Evolutionary conservation across 2,888 invertebrate genomes (phyloP).

Genomic region (Tetramorium bicarinatum): DNA sequence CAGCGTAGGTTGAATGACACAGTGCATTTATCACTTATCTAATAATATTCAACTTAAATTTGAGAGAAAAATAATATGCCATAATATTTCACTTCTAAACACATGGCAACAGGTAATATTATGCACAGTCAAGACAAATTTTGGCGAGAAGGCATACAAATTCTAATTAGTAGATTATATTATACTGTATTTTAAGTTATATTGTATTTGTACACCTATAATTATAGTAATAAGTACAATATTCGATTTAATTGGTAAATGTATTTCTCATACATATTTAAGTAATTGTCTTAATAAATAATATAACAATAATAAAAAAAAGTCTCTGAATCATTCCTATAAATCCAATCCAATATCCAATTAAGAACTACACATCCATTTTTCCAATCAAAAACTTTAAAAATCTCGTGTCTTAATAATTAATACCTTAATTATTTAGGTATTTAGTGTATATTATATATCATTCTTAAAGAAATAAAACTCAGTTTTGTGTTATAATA

Average conservation of each 20-base stretch:
- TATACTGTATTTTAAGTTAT: conserved; percentile 82
- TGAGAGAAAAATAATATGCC: conserved; percentile 74
- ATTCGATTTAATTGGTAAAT: conserved; percentile 84
- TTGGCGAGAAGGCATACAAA: conserved; percentile 67
- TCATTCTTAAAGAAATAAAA: conserved; percentile 60
- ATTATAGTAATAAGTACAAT: conserved; percentile 83
- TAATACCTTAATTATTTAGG: conserved; percentile 62
- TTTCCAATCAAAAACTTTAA: conserved; percentile 51
- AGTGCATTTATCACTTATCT: conserved; percentile 82
- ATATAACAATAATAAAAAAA: conserved; percentile 76
- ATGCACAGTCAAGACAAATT: conserved; percentile 76
- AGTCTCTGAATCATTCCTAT: conserved; percentile 75
- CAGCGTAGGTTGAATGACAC: conserved; percentile 83
- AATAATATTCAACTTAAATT: conserved; percentile 77
- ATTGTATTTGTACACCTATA: conserved; percentile 86
- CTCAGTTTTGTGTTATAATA: conserved; percentile 55
- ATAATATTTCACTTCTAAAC: conserved; percentile 79
- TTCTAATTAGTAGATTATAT: conserved; percentile 81
- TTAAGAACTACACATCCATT: conserved; percentile 57
- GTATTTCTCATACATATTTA: conserved; percentile 84
- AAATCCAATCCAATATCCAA: conserved; percentile 43
- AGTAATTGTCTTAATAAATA: conserved; percentile 82
- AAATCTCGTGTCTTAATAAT: conserved; percentile 49
- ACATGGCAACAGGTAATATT: conserved; percentile 78
- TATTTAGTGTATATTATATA: conserved; percentile 53